Evolutionary conservation across 2,113 vertebrate genomes (phyloP).

Genomic region (Lampris incognitus): DNA sequence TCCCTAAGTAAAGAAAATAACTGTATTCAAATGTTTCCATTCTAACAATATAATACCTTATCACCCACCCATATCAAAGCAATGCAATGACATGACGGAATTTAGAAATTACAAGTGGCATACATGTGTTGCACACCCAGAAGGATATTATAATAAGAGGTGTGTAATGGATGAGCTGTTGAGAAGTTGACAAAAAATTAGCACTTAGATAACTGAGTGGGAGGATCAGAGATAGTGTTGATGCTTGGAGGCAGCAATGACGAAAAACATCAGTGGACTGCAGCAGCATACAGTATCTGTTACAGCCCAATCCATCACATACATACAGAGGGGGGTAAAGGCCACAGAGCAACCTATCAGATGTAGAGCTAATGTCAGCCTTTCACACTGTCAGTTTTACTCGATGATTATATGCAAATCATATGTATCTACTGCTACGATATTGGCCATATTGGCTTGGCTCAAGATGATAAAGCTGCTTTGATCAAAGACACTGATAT

Average conservation of each 20-base stretch:
- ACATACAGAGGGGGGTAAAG: conserved; percentile 24
- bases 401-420: conserved; percentile 35
- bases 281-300: conserved; percentile 25
- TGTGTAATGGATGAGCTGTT: conserved; percentile 28
- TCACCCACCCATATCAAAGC: too few species aligned
- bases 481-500: neutral
- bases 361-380: conserved; percentile 4
- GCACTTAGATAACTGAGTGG: conserved; percentile 57
- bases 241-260: conserved; percentile 29
- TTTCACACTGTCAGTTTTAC: conserved; percentile 1
- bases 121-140: conserved; percentile 7
- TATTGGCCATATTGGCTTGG: conserved; percentile 7
- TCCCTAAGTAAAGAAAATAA: neutral
- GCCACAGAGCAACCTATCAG: neutral
- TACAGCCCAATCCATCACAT: conserved; percentile 31
- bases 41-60: too few species aligned
- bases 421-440: neutral
- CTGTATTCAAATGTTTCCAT: too few species aligned
- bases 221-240: conserved; percentile 58
- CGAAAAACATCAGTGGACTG: conserved; percentile 28
- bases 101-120: neutral
- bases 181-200: conserved; percentile 52
- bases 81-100: too few species aligned
- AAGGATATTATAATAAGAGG: conserved; percentile 5
- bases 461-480: neutral